Percentiles rank a stretch among this genome's conserved stretches.
These are phyloP conservation scores for Xenopus laevis DNA, from an alignment of 2,113 vertebrate species.

Conservation along the genomic window DNA sequence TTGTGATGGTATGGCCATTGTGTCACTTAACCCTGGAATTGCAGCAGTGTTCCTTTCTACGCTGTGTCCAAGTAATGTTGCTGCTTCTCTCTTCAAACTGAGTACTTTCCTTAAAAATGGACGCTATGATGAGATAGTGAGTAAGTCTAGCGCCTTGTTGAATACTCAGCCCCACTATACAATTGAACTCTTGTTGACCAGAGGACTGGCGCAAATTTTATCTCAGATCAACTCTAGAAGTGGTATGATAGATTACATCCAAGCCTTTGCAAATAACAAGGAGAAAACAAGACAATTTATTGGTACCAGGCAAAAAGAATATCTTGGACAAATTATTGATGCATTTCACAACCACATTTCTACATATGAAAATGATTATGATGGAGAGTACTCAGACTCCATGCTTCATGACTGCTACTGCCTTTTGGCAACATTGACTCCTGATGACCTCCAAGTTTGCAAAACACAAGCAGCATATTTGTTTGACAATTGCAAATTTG, in stretches of 20 bases:
- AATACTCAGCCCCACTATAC: conserved; percentile 38
- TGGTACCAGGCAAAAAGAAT: conserved; percentile 65
- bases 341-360: conserved; percentile 60
- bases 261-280: conserved; percentile 60
- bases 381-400: conserved; percentile 17
- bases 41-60: conserved; percentile 78
- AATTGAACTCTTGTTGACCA: conserved; percentile 68
- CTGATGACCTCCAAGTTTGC: conserved; percentile 51
- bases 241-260: conserved; percentile 72
- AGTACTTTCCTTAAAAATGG: conserved; percentile 66
- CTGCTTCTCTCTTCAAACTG: conserved; percentile 71
- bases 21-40: conserved; percentile 67
- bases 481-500: conserved; percentile 59
- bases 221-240: conserved; percentile 46
- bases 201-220: conserved; percentile 75
- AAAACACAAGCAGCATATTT: conserved; percentile 64
- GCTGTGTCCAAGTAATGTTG: conserved; percentile 71
- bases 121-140: conserved; percentile 63
- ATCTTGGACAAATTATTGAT: conserved; percentile 66
- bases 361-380: background rate
- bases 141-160: conserved; percentile 67
- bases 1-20: conserved; percentile 50
- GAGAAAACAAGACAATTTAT: conserved; percentile 63
- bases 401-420: conserved; percentile 49
- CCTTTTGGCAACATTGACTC: conserved; percentile 71